A percentile compares a stretch with the other conserved stretches of the same genome.
Conservation (phyloP, 2,888 invertebrate species). For the Melanostoma scalare region DNA sequence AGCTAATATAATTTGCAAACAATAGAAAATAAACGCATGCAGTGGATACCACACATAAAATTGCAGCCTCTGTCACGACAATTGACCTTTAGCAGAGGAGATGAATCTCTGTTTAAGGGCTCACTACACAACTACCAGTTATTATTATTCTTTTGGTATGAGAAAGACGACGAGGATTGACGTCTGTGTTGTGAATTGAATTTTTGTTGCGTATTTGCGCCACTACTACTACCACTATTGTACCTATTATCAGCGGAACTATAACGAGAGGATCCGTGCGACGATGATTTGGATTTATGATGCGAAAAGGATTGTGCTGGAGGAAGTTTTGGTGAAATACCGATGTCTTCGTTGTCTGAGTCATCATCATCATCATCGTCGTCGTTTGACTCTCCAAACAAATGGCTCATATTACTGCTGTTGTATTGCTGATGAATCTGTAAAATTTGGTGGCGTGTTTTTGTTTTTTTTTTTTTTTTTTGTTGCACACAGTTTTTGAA, state of each 20-base stretch:
- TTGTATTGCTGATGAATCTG: conserved; percentile 75
- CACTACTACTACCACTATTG: conserved; percentile 50
- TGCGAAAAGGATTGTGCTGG: conserved; percentile 58
- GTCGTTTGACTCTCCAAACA: conserved; percentile 77
- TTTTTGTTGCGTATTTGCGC: conserved; percentile 50
- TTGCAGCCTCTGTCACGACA: conserved; percentile 58
- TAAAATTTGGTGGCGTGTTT: conserved; percentile 72
- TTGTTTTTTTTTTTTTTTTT: conserved; percentile 64
- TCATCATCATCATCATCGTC: conserved; percentile 76
- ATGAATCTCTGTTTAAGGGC: conserved; percentile 15
- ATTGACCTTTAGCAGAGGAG: conserved; percentile 7
- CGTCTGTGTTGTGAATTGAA: conserved; percentile 64
- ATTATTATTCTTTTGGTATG: conserved; percentile 63
- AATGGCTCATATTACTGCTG: conserved; percentile 77
- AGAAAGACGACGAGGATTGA: conserved; percentile 56
- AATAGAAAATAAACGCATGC: conserved; percentile 56
- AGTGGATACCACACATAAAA: conserved; percentile 62
- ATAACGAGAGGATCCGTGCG: conserved; percentile 66
- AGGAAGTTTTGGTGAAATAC: conserved; percentile 50
- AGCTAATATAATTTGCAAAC: conserved; percentile 43
- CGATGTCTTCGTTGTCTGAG: conserved; percentile 58
- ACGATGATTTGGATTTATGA: conserved; percentile 63
- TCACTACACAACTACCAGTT: conserved; percentile 44
- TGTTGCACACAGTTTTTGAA: conserved; percentile 54
- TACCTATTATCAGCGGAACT: conserved; percentile 66